Evolutionary conservation across 2,888 invertebrate genomes (phyloP), one percentile per base, ranked within the genome.

Genomic region (Trissolcus brochymenae): DNA sequence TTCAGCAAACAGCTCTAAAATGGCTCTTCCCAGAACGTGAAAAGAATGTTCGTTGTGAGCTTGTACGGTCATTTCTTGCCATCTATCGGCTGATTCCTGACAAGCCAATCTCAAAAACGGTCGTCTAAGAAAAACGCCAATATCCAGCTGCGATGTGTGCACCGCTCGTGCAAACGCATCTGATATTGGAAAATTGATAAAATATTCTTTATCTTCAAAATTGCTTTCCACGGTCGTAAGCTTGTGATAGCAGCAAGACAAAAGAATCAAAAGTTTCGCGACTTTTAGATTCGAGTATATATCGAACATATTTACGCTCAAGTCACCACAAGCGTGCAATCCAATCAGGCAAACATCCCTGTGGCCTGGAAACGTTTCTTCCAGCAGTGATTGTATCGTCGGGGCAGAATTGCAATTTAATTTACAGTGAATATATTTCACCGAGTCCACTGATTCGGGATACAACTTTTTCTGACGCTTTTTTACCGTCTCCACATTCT

Each of bases 171-270:
- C 91, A 6, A 94, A 87, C 17, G 86, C 83, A 13, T 82, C 66
- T 81, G 95, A 94, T 1, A 93, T 79, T 0, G 95, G 95, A 86
- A 95, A 95, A 87, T 93, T 92, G 25, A 88, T 86, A 82, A 94
- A 94, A 71, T 83, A 84, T 79, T 87, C 84, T 43, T 82, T 80
- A 1, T 68, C 70, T 6, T 51, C 29, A 1, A 71, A 35, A 56
- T 82, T 64, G 9, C 9, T 76, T 62, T 79, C 68, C 56, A 62
- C 14, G 21, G 89, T 70, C 61, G 89, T 84, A 86, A 95, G 90
- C 88, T 94, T 93, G 86, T 95, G 95, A 83, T 95, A 95, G 84
- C 95, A 95, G 84, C 95, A 95, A 3, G 95, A 94, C 91, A 95
- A 93, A 13, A 95, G 90, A 53, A 93, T 90, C 19, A 95, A 85